These are phyloP conservation scores for Lacerta bilineata DNA, from an alignment of 2,797 vertebrate genomes.

Conservation along the genomic window DNA sequence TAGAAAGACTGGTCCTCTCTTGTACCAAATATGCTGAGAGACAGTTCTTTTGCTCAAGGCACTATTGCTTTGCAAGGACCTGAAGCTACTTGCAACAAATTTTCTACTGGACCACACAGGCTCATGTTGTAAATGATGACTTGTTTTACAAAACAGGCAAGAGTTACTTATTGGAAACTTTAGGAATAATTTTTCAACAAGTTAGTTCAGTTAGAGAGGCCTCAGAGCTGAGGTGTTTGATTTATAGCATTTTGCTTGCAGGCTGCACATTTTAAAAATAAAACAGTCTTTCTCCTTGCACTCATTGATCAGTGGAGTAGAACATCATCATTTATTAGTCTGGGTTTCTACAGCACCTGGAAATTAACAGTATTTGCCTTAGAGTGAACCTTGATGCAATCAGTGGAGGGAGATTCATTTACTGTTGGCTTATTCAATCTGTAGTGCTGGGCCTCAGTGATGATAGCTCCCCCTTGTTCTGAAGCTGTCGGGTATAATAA, in stretches of 20 bases:
- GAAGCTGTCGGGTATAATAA: background rate
- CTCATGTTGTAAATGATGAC: background rate
- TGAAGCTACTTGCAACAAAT: background rate
- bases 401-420: constrained; percentile 56
- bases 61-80: background rate
- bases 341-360: constrained; percentile 31
- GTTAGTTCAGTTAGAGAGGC: constrained; percentile 12
- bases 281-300: background rate
- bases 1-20: background rate
- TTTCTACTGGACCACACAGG: background rate
- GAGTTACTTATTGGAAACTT: background rate
- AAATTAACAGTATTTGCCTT: constrained; percentile 44
- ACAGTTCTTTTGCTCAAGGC: background rate
- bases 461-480: background rate
- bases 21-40: background rate
- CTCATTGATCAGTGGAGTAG: constrained; percentile 23
- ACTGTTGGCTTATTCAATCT: constrained; percentile 52
- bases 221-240: background rate
- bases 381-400: constrained; percentile 42
- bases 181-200: background rate
- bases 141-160: constrained; percentile 2
- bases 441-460: constrained; percentile 43
- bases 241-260: constrained; percentile 4
- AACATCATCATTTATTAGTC: constrained; percentile 40
- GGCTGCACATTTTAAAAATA: constrained; percentile 35